Evolutionary conservation across 2,797 vertebrate species (phyloP), one percentile per base, ranked within the genome.

Genomic region (Leptatherina wallacei): DNA sequence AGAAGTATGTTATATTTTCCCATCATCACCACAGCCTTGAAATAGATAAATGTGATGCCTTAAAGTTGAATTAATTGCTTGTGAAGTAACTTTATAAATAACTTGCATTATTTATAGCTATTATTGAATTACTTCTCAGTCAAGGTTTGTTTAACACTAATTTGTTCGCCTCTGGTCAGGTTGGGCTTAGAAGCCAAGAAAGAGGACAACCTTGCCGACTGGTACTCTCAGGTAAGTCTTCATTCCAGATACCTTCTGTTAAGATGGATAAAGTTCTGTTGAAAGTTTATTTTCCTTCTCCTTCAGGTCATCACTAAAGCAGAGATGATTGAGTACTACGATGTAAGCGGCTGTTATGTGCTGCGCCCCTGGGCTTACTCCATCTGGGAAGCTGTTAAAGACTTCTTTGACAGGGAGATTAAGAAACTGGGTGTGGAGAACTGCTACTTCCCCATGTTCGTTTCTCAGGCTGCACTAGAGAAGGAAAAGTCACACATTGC

Each of bases 401-500:
- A 97, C 0, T 99, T 98, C 91, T 98, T 99, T 4, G 97, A 99
- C 80, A 55, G 78, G 4, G 97, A 97, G 90, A 99, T 99, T 78
- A 99, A 94, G 92, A 99, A 97, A 82, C 90, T 99, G 40, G 98
- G 98, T 12, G 97, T 99, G 80, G 98, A 99, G 91, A 99, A 99
- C 94, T 99, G 98, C 91, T 99, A 99, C 90, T 99, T 99, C 91
- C 98, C 98, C 78, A 99, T 99, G 94, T 99, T 99, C 10, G 98
- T 99, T 64, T 99, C 98, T 60, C 98, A 99, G 90, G 95, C 96
- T 6, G 98, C 98, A 0, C 85, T 99, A 24, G 97, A 99, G 93
- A 99, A 95, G 71, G 98, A 99, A 81, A 98, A 98, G 87, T 91
- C 87, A 6, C 98, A 99, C 79, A 95, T 99, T 27, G 97, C 92